Evolutionary conservation across 2,113 vertebrate genomes (phyloP).

Genomic region (Rhea americana): DNA sequence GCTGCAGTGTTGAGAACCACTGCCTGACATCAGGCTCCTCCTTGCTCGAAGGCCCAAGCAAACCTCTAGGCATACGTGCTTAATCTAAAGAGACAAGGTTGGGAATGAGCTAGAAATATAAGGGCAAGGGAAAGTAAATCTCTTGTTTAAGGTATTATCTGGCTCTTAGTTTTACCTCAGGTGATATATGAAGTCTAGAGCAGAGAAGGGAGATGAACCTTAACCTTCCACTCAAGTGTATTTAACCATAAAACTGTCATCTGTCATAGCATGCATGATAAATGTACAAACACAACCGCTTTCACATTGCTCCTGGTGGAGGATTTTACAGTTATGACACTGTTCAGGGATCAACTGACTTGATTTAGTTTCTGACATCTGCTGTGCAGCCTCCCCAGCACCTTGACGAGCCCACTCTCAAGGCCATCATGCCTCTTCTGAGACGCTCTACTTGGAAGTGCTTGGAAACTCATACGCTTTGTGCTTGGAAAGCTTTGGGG

Average conservation of each 20-base stretch:
- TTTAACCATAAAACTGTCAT: constrained; percentile 48
- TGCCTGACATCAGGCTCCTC: neutral
- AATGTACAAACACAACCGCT: constrained; percentile 25
- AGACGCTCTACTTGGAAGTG: neutral
- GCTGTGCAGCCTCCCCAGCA: neutral
- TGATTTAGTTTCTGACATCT: constrained; percentile 33
- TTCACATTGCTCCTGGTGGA: neutral
- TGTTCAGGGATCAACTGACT: neutral
- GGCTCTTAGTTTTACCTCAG: constrained; percentile 26
- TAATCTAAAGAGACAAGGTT: neutral
- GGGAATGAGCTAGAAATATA: neutral
- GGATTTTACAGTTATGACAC: constrained; percentile 38
- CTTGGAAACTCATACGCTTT: neutral
- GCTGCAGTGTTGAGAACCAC: neutral
- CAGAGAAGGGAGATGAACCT: constrained; percentile 31
- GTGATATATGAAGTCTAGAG: constrained; percentile 30
- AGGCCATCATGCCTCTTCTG: neutral
- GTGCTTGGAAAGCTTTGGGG: neutral
- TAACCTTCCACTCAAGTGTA: constrained; percentile 26
- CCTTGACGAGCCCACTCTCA: neutral
- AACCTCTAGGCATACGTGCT: neutral
- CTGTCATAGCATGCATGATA: constrained; percentile 19
- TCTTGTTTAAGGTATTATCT: constrained; percentile 6
- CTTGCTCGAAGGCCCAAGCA: neutral
- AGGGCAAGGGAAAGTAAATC: neutral